A percentile compares a stretch with the other conserved stretches of the same genome.
These are phyloP conservation scores for Microtus montanus DNA, from an alignment of 2,113 vertebrate genomes.

Conservation along the genomic window DNA sequence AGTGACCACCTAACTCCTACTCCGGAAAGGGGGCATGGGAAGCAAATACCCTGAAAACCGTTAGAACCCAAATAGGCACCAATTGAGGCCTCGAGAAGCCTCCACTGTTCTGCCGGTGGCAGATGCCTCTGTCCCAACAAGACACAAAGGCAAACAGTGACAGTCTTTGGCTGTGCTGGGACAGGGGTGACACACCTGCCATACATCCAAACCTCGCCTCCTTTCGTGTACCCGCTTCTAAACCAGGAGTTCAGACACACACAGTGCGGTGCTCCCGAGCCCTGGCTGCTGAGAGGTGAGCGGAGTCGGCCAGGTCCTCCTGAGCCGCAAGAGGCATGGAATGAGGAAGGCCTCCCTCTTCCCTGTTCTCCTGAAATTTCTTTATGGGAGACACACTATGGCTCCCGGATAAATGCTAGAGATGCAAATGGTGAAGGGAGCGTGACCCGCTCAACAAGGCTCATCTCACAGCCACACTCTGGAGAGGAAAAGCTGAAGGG, in stretches of 20 bases:
- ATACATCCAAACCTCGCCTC: slow-evolving; percentile 43
- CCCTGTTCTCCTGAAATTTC: slow-evolving; percentile 67
- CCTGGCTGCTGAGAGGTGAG: slow-evolving; percentile 39
- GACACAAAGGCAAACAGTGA: slow-evolving; percentile 69
- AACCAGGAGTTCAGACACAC: not conserved
- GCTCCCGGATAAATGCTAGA: slow-evolving; percentile 67
- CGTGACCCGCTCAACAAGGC: slow-evolving; percentile 56
- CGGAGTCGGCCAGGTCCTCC: not conserved
- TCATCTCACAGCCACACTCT: slow-evolving; percentile 66
- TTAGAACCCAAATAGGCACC: slow-evolving; percentile 72
- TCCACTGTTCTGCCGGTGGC: slow-evolving; percentile 45
- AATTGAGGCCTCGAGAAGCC: slow-evolving; percentile 51
- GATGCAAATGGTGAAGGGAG: slow-evolving; percentile 70
- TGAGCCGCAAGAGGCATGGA: not conserved
- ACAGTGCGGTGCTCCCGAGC: slow-evolving; percentile 19
- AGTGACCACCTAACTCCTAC: not conserved
- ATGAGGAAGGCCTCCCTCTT: slow-evolving; percentile 42
- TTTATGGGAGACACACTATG: slow-evolving; percentile 58
- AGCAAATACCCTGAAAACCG: slow-evolving; percentile 78
- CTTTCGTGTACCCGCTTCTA: slow-evolving; percentile 15
- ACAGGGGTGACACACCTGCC: slow-evolving; percentile 53
- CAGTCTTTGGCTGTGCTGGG: slow-evolving; percentile 74
- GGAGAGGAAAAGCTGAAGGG: slow-evolving; percentile 64
- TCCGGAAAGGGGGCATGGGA: not conserved
- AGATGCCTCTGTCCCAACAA: slow-evolving; percentile 46